Evolutionary conservation across 2,888 invertebrate species (phyloP), one percentile per base, ranked within the genome.

Genomic region (Cosmopolites sordidus): DNA sequence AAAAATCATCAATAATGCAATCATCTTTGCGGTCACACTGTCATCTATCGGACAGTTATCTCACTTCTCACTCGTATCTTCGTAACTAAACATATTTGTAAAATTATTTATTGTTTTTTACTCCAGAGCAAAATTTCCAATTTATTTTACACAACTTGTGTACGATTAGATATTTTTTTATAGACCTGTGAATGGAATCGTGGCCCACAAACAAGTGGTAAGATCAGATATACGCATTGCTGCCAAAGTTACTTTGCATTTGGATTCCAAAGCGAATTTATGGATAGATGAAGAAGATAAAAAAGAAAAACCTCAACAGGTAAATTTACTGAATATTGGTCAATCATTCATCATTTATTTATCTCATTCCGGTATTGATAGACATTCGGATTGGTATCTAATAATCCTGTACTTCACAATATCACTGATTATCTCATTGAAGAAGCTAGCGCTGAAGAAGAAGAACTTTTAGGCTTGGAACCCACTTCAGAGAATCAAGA

Each of bases 381-480:
- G 74, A 76, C 78, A 11, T 85, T 83, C 66, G 89, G 88, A 39
- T 78, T 91, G 37, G 83, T 85, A 43, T 89, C 91, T 0, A 86
- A 85, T 64, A 98, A 98, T 76, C 98, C 98, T 0, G 88, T 98
- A 4, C 76, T 99, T 55, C 89, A 93, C 69, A 96, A 97, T 71
- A 97, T 99, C 62, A 96, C 97, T 0, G 97, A 99, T 70, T 97
- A 93, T 71, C 76, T 98, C 46, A 97, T 99, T 59, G 98, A 99
- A 73, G 99, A 99, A 75, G 96, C 95, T 0, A 94, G 92, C 3
- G 97, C 95, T 0, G 99, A 99, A 74, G 99, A 99, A 69, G 98
- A 99, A 62, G 97, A 96, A 70, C 75, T 94, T 1, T 73, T 94
- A 2, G 91, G 92, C 1, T 78, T 89, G 39, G 80, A 72, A 70